Evolutionary conservation across 2,797 vertebrate species (phyloP).

Genomic region (Monodelphis domestica): DNA sequence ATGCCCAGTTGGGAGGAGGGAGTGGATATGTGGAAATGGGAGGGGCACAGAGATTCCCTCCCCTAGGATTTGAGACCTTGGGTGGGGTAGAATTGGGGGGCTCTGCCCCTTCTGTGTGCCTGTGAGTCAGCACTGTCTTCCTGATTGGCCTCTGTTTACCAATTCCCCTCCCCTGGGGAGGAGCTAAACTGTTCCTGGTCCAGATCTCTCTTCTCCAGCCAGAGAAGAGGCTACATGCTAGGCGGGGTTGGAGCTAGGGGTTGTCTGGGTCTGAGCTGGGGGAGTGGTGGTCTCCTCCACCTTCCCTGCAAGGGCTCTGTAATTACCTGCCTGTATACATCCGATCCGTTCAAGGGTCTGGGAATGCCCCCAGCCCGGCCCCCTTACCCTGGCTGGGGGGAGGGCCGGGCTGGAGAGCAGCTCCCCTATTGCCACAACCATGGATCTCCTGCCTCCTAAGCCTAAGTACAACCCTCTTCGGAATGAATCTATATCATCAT

Average conservation of each 20-base stretch:
- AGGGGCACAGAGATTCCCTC: constrained; percentile 26
- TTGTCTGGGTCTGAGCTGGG: constrained; percentile 66
- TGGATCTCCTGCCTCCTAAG: constrained; percentile 95
- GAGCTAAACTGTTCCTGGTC: constrained; percentile 65
- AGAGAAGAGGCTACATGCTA: constrained; percentile 63
- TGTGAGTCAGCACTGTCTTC: constrained; percentile 86
- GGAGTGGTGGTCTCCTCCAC: constrained; percentile 34
- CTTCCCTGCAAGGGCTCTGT: constrained; percentile 42
- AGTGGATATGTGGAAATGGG: constrained; percentile 1
- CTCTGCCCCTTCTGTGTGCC: constrained; percentile 40
- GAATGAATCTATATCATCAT: constrained; percentile 94
- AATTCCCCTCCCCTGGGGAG: constrained; percentile 25
- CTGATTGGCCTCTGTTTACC: constrained; percentile 60
- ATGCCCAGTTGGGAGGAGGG: constrained; percentile 45
- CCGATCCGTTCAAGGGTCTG: constrained; percentile 64
- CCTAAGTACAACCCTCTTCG: constrained; percentile 96
- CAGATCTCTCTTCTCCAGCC: constrained; percentile 58
- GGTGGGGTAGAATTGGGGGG: background rate
- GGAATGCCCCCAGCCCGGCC: constrained; percentile 80
- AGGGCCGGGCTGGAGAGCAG: constrained; percentile 58
- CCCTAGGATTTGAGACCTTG: constrained; percentile 54
- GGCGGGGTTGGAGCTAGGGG: constrained; percentile 71
- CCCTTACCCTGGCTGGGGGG: constrained; percentile 74
- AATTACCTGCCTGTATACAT: constrained; percentile 49
- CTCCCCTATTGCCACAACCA: constrained; percentile 73